Conservation (phyloP, 2,113 vertebrate genomes). For the Oryzias celebensis region DNA sequence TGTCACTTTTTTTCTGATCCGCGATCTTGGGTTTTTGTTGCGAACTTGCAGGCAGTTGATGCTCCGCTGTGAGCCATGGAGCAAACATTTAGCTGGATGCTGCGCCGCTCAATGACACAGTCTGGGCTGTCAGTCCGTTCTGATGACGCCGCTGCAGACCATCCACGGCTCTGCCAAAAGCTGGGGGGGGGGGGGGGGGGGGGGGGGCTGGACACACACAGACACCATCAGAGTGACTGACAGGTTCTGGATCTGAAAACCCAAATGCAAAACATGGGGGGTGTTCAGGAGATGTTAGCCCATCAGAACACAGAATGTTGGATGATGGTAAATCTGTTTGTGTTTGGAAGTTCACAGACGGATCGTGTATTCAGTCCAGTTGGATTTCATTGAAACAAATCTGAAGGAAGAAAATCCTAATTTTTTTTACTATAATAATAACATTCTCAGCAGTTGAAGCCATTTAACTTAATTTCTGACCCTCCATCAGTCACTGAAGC, state of each 20-base stretch:
- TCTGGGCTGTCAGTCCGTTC: constrained; percentile 57
- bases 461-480: too few relatives aligned
- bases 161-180: constrained; percentile 21
- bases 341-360: too few relatives aligned
- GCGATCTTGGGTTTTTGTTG: constrained; percentile 36
- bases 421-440: too few relatives aligned
- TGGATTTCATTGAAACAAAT: too few relatives aligned
- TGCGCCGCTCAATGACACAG: constrained; percentile 59
- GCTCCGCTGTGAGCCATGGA: constrained; percentile 29
- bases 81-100: constrained; percentile 52
- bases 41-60: constrained; percentile 34
- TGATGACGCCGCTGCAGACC: constrained; percentile 39
- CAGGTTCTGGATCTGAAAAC: constrained; percentile 12
- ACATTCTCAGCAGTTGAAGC: too few relatives aligned
- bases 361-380: too few relatives aligned
- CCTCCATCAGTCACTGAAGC: too few relatives aligned
- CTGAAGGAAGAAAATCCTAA: too few relatives aligned
- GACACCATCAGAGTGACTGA: constrained; percentile 41
- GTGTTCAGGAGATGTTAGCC: constrained; percentile 12
- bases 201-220: constrained; percentile 43
- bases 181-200: constrained; percentile 9
- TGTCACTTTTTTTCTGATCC: constrained; percentile 19
- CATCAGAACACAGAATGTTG: constrained; percentile 12
- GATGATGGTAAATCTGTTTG: too few relatives aligned
- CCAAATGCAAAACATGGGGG: background rate